These are phyloP conservation scores for Saccostrea cuccullata DNA, from an alignment of 1,140 invertebrate species.

Conservation along the genomic window DNA sequence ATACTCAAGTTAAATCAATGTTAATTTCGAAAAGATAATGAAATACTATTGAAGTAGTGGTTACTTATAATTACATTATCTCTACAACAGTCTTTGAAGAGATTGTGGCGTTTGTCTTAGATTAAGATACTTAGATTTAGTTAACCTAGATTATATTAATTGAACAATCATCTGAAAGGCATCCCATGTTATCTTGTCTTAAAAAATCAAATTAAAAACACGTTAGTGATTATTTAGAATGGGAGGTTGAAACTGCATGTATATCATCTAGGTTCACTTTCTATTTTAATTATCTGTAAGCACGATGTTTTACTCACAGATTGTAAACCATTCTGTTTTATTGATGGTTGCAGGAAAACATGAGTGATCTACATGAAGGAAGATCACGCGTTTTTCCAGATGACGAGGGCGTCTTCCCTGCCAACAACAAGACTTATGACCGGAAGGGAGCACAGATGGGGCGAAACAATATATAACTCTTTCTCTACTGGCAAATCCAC, in stretches of 20 bases:
- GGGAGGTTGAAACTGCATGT: background rate
- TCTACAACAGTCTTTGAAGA: background rate
- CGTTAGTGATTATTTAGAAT: background rate
- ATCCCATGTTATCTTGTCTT: background rate
- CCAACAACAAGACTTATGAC: constrained; percentile 5
- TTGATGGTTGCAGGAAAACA: background rate
- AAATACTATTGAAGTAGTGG: background rate
- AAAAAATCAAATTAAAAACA: background rate
- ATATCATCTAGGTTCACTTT: background rate
- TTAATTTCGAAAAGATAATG: no score
- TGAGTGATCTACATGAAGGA: background rate
- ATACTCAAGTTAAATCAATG: no score
- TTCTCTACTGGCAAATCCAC: background rate
- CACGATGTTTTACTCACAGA: background rate
- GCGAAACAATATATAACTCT: background rate
- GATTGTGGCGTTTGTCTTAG: background rate
- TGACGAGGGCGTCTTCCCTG: background rate
- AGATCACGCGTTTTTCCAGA: background rate
- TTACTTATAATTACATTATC: background rate
- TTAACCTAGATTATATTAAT: constrained; percentile 8
- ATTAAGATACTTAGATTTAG: constrained; percentile 1
- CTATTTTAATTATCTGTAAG: background rate
- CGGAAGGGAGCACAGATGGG: constrained; percentile 5
- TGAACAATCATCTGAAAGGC: background rate
- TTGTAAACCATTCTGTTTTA: background rate